Base-by-base conservation (phyloP, 1,140 invertebrate genomes). In the Portunus trituberculatus region DNA sequence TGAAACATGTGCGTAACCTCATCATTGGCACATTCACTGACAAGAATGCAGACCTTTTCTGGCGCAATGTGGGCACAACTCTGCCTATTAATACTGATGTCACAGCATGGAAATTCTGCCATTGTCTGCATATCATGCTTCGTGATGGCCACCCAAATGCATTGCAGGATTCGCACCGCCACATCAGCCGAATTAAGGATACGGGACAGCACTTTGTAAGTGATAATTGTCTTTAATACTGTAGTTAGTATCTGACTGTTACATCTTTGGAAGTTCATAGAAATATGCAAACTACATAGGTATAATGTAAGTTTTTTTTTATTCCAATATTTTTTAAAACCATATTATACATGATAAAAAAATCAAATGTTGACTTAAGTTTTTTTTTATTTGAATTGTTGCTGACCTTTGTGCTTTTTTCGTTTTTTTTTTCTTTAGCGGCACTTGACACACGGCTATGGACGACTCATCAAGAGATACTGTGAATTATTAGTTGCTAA, bases 101-200 rank as follows among this genome's bases (percentile, higher is more conserved):
- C 96, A 98, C 99, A 31, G 99, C 99, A 4, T 99, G 99, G 99
- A 99, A 99, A 97, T 99, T 99, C 97, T 99, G 99, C 96, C 99
- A 99, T 97, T 98, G 99, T 92, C 97, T 99, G 7, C 99, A 99
- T 97, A 99, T 99, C 97, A 97, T 99, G 48, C 97, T 99, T 84
- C 97, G 99, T 25, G 99, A 99, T 97, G 99, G 99, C 4, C 99
- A 99, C 97, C 98, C 98, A 32, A 98, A 98, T 96, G 98, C 98
- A 94, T 97, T 99, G 12, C 97, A 98, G n/a, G 98, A 99, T 97
- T 99, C 99, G 10, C 87, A 89, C 6, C 92, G 48, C n/a, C 95
- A 94, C 82, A 52, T 95, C 20, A 83, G 25, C 39, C 91, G 91
- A 8, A 92, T 95, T 45, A 92, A 95, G 29, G 84, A 95, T 29